These are phyloP conservation scores for Cremastinae sp. DNA, from an alignment of 2,888 invertebrate species.

Conservation along the genomic window DNA sequence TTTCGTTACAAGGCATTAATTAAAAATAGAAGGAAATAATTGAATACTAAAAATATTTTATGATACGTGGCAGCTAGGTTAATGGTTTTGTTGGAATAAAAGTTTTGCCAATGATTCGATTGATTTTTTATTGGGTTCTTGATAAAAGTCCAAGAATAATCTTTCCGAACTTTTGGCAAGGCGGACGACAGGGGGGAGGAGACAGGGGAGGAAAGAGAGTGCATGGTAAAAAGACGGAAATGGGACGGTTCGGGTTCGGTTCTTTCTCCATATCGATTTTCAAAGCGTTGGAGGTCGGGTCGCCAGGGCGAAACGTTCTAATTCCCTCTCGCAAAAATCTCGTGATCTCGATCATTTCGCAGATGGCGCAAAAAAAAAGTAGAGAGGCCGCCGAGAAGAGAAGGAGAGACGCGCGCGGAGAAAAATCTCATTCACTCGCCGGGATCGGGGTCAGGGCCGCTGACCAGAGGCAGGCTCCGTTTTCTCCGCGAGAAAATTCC, in stretches of 20 bases:
- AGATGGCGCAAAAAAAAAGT: constrained; percentile 1
- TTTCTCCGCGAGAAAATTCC: constrained; percentile 12
- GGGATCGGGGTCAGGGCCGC: constrained; percentile 64
- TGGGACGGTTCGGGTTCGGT: constrained; percentile 18
- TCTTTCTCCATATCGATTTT: constrained; percentile 51
- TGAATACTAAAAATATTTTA: too few species aligned
- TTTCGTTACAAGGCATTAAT: too few species aligned
- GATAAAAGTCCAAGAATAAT: too few species aligned
- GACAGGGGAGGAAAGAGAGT: neutral
- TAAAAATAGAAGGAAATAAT: too few species aligned
- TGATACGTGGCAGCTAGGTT: too few species aligned
- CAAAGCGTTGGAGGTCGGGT: constrained; percentile 41
- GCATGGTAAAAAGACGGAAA: constrained; percentile 1
- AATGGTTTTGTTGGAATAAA: too few species aligned
- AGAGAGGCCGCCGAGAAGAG: constrained; percentile 11
- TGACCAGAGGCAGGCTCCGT: constrained; percentile 27
- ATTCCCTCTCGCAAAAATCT: constrained; percentile 1
- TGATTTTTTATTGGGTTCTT: too few species aligned
- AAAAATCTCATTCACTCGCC: constrained; percentile 55
- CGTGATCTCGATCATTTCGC: constrained; percentile 1
- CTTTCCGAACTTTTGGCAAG: neutral
- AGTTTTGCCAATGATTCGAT: too few species aligned
- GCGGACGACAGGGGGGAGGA: neutral
- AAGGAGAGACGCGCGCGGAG: constrained; percentile 15
- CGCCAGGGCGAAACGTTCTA: constrained; percentile 30